Conservation (phyloP, 2,888 invertebrate genomes). For the Molorchus minor region DNA sequence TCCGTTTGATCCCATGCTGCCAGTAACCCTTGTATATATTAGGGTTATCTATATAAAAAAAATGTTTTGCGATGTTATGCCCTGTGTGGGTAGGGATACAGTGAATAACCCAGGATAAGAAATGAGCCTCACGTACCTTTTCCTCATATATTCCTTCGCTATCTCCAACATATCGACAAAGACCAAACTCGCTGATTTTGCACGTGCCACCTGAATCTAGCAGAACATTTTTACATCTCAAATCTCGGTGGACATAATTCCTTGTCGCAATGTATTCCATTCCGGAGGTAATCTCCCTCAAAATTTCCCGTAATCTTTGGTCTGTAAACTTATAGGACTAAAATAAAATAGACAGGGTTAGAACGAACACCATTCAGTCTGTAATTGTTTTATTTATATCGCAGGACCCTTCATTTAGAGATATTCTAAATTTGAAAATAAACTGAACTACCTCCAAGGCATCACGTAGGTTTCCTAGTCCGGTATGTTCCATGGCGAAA, state of each 20-base stretch:
- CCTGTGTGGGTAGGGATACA: neutral
- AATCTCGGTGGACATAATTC: conserved; percentile 3
- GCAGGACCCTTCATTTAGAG: too few relatives aligned
- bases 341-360: neutral
- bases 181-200: conserved; percentile 5
- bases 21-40: too few relatives aligned
- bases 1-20: too few relatives aligned
- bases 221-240: neutral
- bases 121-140: conserved; percentile 13
- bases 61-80: neutral
- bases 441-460: neutral
- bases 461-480: neutral
- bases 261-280: conserved; percentile 11
- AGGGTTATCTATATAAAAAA: neutral
- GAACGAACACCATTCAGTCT: too few relatives aligned
- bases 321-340: neutral
- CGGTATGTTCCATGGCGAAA: neutral
- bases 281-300: neutral
- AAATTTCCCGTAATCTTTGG: neutral
- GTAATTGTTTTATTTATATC: too few relatives aligned
- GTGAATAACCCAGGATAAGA: neutral
- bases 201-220: neutral
- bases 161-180: neutral
- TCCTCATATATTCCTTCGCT: neutral
- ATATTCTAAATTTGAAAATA: too few relatives aligned